Evolutionary conservation across 2,888 invertebrate genomes (phyloP).

Genomic region (Lycophotia porphyrea): DNA sequence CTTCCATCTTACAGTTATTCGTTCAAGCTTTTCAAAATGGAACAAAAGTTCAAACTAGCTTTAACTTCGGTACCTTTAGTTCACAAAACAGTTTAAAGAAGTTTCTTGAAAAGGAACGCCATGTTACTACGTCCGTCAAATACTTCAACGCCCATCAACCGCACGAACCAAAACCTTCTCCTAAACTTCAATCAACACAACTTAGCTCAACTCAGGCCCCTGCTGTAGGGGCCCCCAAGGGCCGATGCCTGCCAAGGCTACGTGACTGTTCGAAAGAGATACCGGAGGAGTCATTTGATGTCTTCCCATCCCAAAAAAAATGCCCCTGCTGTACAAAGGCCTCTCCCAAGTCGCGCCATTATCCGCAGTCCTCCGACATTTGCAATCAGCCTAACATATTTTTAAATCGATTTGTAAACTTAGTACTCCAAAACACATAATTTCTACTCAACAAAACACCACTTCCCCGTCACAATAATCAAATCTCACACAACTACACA

Average conservation of each 20-base stretch:
- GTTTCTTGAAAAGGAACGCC: background rate
- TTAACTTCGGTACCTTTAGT: background rate
- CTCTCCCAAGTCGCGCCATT: background rate
- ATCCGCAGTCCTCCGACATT: background rate
- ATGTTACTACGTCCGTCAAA: background rate
- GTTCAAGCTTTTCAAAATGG: background rate
- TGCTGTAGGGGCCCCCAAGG: too few relatives aligned
- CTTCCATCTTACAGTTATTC: background rate
- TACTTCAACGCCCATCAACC: background rate
- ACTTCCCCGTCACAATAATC: background rate
- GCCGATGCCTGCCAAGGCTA: too few relatives aligned
- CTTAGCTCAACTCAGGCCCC: background rate
- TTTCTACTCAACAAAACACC: background rate
- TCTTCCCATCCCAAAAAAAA: too few relatives aligned
- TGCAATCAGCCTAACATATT: background rate
- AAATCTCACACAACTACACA: conserved; percentile 33
- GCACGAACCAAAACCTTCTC: background rate
- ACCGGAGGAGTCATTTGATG: too few relatives aligned
- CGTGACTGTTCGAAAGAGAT: too few relatives aligned
- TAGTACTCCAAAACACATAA: background rate
- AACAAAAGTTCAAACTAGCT: background rate
- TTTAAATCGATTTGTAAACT: background rate
- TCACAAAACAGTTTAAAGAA: background rate
- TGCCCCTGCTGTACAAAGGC: background rate
- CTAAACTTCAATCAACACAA: background rate